Percentiles rank a stretch among this genome's conserved stretches.
These are phyloP conservation scores for Pelecanus crispus DNA, from an alignment of 2,113 vertebrate genomes.

Conservation along the genomic window DNA sequence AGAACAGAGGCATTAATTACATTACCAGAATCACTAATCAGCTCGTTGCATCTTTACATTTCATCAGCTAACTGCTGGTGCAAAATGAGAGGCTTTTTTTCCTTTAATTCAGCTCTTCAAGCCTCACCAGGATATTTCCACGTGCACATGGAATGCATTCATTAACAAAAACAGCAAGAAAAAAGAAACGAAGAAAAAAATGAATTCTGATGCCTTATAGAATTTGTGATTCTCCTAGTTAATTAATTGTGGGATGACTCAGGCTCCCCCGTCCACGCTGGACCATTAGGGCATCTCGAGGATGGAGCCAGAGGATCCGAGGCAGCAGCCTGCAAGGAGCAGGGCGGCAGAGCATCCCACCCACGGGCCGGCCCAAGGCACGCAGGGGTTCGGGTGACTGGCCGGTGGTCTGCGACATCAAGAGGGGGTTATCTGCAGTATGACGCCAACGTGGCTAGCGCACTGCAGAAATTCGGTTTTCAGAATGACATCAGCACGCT, in stretches of 20 bases:
- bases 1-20: constrained; percentile 50
- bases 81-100: not conserved
- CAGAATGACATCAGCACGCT: not conserved
- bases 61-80: constrained; percentile 21
- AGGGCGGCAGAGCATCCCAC: not conserved
- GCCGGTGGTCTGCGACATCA: accelerated
- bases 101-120: not conserved
- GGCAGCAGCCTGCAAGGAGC: not conserved
- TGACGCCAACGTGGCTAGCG: accelerated
- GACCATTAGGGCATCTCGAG: not conserved
- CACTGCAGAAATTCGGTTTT: not conserved
- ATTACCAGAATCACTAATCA: constrained; percentile 54
- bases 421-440: not conserved
- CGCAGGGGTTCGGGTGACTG: accelerated
- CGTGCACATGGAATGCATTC: not conserved
- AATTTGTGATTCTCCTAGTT: not conserved
- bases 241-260: not conserved
- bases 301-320: accelerated
- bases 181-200: not conserved
- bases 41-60: constrained; percentile 29
- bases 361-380: not conserved
- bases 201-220: not conserved
- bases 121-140: not conserved
- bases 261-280: not conserved
- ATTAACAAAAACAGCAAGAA: not conserved